Conservation (phyloP, 2,113 vertebrate genomes). For the Tichodroma muraria region DNA sequence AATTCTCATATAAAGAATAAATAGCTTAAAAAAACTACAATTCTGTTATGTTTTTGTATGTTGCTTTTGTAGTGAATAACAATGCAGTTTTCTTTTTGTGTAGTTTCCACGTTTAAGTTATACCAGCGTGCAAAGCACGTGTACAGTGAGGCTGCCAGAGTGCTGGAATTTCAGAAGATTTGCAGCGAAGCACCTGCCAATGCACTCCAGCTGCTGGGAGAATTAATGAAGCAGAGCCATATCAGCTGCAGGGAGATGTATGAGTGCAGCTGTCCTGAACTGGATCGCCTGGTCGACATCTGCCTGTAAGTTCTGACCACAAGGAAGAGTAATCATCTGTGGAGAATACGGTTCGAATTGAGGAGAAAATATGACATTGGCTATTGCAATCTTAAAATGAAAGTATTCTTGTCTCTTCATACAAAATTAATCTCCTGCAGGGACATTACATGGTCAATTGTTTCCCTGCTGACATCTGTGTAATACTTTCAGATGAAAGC, state of each 20-base stretch:
- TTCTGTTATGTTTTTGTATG: not conserved
- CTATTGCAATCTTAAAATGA: slow-evolving; percentile 43
- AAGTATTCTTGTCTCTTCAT: slow-evolving; percentile 45
- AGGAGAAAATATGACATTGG: slow-evolving; percentile 43
- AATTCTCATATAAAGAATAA: not conserved
- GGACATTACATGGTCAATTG: slow-evolving; percentile 27
- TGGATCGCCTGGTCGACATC: slow-evolving; percentile 90
- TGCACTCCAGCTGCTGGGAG: slow-evolving; percentile 78
- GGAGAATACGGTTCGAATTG: slow-evolving; percentile 15
- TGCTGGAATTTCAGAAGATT: slow-evolving; percentile 83
- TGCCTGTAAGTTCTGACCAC: slow-evolving; percentile 85
- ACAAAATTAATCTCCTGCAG: slow-evolving; percentile 19
- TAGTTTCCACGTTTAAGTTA: slow-evolving; percentile 85
- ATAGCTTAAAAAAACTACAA: not conserved
- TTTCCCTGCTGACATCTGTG: slow-evolving; percentile 34
- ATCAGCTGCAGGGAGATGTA: slow-evolving; percentile 91
- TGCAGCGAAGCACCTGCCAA: slow-evolving; percentile 77
- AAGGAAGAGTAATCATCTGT: not conserved
- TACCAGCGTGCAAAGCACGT: slow-evolving; percentile 92
- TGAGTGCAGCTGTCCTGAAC: slow-evolving; percentile 92
- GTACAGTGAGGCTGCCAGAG: slow-evolving; percentile 87
- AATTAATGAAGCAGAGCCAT: slow-evolving; percentile 93
- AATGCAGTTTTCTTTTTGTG: not conserved
- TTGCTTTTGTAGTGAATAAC: not conserved
- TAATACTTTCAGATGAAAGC: slow-evolving; percentile 31